phyloP scores from a whole-genome alignment of 2,797 vertebrate species.

The Picus viridis region DNA sequence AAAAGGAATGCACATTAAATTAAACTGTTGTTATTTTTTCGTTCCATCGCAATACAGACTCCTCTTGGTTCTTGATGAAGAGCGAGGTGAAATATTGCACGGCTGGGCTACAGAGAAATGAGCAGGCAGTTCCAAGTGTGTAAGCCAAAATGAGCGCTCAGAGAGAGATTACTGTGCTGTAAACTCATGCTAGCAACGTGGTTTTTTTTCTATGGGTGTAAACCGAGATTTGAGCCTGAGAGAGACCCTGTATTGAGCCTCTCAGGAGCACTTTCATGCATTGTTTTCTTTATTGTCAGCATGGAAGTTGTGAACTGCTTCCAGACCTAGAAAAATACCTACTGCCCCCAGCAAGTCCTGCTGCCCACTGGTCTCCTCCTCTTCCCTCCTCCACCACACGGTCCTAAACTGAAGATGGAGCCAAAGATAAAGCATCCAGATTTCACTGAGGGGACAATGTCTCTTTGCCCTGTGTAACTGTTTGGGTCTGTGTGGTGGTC shows the following conservation, averaged over 20 bases:
- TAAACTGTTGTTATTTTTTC: constrained; percentile 39
- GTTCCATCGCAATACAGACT: neutral
- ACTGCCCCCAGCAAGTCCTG: rapidly evolving
- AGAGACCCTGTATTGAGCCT: constrained; percentile 24
- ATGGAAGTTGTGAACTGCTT: neutral
- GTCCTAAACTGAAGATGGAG: neutral
- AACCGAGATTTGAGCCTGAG: constrained; percentile 20
- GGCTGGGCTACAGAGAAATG: constrained; percentile 25
- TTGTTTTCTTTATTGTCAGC: constrained; percentile 26
- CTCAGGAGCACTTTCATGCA: neutral
- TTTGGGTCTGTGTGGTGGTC: neutral
- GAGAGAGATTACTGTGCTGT: constrained; percentile 48
- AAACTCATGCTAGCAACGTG: constrained; percentile 55
- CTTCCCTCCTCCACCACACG: neutral
- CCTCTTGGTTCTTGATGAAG: constrained; percentile 61
- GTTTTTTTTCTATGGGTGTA: constrained; percentile 10
- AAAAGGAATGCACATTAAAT: constrained; percentile 21
- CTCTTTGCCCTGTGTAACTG: neutral
- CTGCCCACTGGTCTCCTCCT: neutral
- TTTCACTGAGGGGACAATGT: neutral
- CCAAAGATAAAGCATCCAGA: neutral
- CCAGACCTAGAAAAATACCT: constrained; percentile 18
- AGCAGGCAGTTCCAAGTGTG: constrained; percentile 30
- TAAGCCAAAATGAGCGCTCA: constrained; percentile 30
- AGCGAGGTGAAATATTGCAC: constrained; percentile 49